Evolutionary conservation across 2,113 vertebrate species (phyloP).

Genomic region (Pseudorhombus dupliciocellatus): DNA sequence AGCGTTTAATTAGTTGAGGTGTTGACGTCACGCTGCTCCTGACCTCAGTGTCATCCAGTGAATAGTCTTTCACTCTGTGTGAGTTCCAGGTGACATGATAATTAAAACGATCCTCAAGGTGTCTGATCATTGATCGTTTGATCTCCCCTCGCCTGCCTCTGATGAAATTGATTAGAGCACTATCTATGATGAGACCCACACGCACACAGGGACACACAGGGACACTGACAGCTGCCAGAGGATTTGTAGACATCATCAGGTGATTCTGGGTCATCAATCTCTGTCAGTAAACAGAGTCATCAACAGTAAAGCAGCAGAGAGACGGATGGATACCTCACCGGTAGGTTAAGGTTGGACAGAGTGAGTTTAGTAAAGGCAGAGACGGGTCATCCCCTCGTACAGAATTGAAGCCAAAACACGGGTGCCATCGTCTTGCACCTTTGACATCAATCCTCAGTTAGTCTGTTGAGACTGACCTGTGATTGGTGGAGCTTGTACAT

Average conservation of each 20-base stretch:
- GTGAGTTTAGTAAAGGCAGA: too few species aligned
- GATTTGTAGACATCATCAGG: neutral
- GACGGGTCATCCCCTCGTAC: too few species aligned
- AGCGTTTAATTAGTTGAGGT: neutral
- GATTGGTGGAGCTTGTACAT: too few species aligned
- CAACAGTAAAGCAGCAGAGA: slow-evolving; percentile 5
- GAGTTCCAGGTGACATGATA: slow-evolving; percentile 26
- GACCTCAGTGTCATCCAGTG: slow-evolving; percentile 9
- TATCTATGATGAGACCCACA: slow-evolving; percentile 32
- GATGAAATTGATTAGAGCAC: slow-evolving; percentile 44
- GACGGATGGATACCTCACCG: neutral
- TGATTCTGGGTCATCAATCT: slow-evolving; percentile 25
- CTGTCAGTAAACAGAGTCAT: slow-evolving; percentile 32
- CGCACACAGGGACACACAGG: neutral
- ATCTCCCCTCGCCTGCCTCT: slow-evolving; percentile 26
- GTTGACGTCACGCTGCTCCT: neutral
- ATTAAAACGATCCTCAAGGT: slow-evolving; percentile 46
- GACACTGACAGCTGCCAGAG: slow-evolving; percentile 1
- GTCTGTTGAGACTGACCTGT: too few species aligned
- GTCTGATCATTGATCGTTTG: slow-evolving; percentile 44
- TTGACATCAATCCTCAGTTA: too few species aligned
- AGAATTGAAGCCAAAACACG: too few species aligned
- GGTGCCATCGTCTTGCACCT: too few species aligned
- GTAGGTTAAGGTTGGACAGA: neutral
- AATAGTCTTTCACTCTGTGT: neutral